These are phyloP conservation scores for Chrysotoxum bicinctum DNA, from an alignment of 2,888 invertebrate genomes.

Conservation along the genomic window DNA sequence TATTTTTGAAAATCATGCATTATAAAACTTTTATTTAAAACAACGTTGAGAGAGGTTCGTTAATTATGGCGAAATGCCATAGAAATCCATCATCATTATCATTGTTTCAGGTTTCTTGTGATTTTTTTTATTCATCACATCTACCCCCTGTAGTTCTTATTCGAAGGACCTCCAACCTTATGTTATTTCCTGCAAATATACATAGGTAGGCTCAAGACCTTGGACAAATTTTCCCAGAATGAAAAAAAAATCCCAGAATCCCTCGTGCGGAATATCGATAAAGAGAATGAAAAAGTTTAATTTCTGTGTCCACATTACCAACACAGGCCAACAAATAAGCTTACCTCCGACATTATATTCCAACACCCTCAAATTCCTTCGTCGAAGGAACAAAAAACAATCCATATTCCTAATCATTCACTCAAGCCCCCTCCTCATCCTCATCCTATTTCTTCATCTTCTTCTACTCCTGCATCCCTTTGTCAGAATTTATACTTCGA, in stretches of 20 bases:
- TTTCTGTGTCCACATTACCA: background rate
- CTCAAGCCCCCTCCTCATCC: background rate
- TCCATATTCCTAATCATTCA: conserved; percentile 1
- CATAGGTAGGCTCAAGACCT: conserved; percentile 8
- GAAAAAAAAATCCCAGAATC: conserved; percentile 16
- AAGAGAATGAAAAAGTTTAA: background rate
- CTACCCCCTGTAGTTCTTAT: too few species aligned
- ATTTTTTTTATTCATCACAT: too few species aligned
- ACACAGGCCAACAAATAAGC: background rate
- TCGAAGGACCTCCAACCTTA: background rate
- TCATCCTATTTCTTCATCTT: background rate
- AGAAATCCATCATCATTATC: too few species aligned
- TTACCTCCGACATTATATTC: background rate
- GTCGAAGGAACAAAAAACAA: background rate
- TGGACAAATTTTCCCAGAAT: conserved; percentile 12
- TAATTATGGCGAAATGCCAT: too few species aligned
- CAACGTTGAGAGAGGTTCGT: too few species aligned
- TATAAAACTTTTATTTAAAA: too few species aligned
- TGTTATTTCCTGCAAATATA: background rate
- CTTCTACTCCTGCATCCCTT: background rate
- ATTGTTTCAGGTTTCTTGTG: too few species aligned
- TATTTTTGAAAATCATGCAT: too few species aligned
- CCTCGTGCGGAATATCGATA: conserved; percentile 43
- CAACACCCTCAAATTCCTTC: background rate
- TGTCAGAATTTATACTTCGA: conserved; percentile 38